A percentile compares a stretch with the other conserved stretches of the same genome.
Evolutionary conservation across 2,113 vertebrate species (phyloP).

Genomic region (Synodontis membranacea): DNA sequence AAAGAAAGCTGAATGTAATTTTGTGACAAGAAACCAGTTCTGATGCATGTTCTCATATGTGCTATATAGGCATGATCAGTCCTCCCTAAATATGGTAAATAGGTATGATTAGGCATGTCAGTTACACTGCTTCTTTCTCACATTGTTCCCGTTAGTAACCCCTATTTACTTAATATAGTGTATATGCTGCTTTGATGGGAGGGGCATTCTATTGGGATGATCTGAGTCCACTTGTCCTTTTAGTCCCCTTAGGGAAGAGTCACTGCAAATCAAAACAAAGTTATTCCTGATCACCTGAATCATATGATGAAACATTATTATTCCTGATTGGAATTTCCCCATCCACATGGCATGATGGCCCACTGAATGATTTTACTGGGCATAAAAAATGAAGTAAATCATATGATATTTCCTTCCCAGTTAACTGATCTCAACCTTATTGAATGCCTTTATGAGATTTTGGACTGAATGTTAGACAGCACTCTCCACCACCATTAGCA

Average conservation of each 20-base stretch:
- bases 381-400: background rate
- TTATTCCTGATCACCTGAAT: background rate
- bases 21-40: constrained; percentile 19
- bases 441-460: background rate
- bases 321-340: background rate
- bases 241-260: background rate
- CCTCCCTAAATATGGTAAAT: background rate
- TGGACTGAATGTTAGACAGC: background rate
- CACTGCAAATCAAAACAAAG: background rate
- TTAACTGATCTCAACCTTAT: background rate
- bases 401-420: background rate
- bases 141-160: background rate
- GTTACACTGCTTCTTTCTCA: background rate
- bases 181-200: background rate
- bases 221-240: background rate
- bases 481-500: background rate
- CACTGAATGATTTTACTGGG: background rate
- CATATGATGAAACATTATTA: background rate
- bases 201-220: background rate
- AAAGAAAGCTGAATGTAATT: constrained; percentile 41
- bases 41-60: constrained; percentile 41
- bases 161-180: background rate
- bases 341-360: background rate
- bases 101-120: background rate
- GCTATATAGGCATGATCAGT: constrained; percentile 36